phyloP scores from a whole-genome alignment of 2,888 invertebrate genomes.

The Boloria selene region DNA sequence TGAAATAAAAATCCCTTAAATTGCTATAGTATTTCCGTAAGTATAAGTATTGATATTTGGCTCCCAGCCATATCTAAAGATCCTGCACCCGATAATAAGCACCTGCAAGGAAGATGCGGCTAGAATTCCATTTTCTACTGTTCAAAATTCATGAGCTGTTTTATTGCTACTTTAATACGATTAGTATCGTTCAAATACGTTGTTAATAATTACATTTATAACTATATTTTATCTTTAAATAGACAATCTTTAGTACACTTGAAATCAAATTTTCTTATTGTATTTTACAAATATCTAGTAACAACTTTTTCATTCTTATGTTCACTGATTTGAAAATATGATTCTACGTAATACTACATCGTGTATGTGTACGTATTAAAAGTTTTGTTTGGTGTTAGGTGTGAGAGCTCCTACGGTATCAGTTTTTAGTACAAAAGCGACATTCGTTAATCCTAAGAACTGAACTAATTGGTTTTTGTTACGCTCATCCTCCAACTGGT shows the following conservation, averaged over 20 bases:
- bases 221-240: neutral
- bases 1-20: neutral
- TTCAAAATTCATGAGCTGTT: constrained; percentile 43
- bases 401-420: constrained; percentile 43
- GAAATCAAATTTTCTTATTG: neutral
- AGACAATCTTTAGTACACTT: neutral
- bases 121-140: constrained; percentile 35
- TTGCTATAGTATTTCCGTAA: constrained; percentile 42
- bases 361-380: constrained; percentile 41
- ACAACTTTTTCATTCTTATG: neutral
- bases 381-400: constrained; percentile 49
- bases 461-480: constrained; percentile 43
- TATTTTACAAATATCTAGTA: neutral
- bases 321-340: constrained; percentile 50
- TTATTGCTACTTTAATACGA: constrained; percentile 34
- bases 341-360: constrained; percentile 49
- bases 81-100: constrained; percentile 47
- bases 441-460: constrained; percentile 45
- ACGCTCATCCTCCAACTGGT: constrained; percentile 30
- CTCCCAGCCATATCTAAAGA: constrained; percentile 51
- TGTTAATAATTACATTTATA: constrained; percentile 13
- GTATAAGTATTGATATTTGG: constrained; percentile 55
- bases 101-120: constrained; percentile 46
- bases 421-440: constrained; percentile 56
- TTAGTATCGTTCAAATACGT: constrained; percentile 29